Evolutionary conservation across 2,797 vertebrate genomes (phyloP).

Genomic region (Enteromius viviparus): DNA sequence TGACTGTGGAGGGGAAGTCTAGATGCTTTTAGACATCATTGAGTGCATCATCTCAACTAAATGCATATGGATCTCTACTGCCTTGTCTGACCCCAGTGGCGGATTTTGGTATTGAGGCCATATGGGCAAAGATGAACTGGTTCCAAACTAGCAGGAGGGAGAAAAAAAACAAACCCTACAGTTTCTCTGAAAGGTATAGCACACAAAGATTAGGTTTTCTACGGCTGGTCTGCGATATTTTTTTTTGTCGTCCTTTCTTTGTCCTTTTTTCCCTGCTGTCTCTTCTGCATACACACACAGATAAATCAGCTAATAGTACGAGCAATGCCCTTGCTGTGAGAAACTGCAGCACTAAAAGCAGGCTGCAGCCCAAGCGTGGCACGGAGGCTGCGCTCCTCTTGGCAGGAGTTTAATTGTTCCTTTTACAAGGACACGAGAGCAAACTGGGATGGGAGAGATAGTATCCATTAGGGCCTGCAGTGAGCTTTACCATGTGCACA

Average conservation of each 20-base stretch:
- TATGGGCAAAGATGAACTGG: constrained; percentile 29
- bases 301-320: constrained; percentile 49
- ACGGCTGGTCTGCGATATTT: not conserved
- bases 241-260: constrained; percentile 9
- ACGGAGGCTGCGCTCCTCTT: constrained; percentile 53
- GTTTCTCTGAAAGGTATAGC: constrained; percentile 5
- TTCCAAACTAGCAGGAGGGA: constrained; percentile 24
- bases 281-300: constrained; percentile 22
- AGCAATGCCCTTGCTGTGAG: constrained; percentile 59
- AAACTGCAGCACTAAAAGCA: constrained; percentile 60
- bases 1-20: constrained; percentile 50
- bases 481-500: constrained; percentile 18
- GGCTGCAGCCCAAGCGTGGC: constrained; percentile 50
- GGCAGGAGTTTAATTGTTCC: constrained; percentile 59
- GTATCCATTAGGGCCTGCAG: constrained; percentile 39
- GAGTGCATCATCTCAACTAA: constrained; percentile 53
- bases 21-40: constrained; percentile 59
- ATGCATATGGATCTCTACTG: constrained; percentile 45
- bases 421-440: constrained; percentile 56
- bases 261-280: constrained; percentile 4
- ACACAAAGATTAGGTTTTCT: constrained; percentile 7
- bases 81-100: constrained; percentile 38
- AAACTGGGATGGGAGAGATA: constrained; percentile 39
- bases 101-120: constrained; percentile 33
- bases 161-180: constrained; percentile 16